A percentile compares a stretch with the other conserved stretches of the same genome.
These are phyloP conservation scores for Hystrix cristata DNA, from an alignment of 2,113 vertebrate genomes.

Conservation along the genomic window DNA sequence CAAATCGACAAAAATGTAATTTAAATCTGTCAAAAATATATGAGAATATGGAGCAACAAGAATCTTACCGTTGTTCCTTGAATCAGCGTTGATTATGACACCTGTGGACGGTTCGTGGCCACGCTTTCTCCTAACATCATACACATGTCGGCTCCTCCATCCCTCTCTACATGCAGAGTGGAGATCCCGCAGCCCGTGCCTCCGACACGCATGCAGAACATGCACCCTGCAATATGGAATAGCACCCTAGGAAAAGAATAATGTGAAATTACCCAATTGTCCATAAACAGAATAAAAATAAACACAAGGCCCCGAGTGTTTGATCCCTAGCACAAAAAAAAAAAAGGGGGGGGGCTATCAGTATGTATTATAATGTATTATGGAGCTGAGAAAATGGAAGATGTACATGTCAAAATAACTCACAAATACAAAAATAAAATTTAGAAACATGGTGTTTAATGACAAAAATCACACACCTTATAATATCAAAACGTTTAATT, in stretches of 20 bases:
- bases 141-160: too few species aligned
- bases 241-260: background rate
- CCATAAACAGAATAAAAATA: background rate
- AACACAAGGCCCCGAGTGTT: background rate
- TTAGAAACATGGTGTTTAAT: background rate
- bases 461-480: background rate
- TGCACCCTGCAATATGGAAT: background rate
- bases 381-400: background rate
- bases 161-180: background rate
- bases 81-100: background rate
- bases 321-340: too few species aligned
- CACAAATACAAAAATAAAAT: background rate
- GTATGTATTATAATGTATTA: background rate
- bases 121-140: background rate
- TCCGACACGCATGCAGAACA: background rate
- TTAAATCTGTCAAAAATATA: background rate
- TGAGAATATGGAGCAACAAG: background rate
- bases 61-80: background rate
- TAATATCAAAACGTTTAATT: conserved; percentile 26
- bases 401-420: background rate
- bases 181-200: background rate
- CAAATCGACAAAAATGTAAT: background rate
- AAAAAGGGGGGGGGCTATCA: background rate
- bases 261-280: background rate
- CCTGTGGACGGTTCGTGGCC: background rate